A percentile compares a stretch with the other conserved stretches of the same genome.
Conservation (phyloP, 1,140 invertebrate species). For the Eriocheir sinensis region DNA sequence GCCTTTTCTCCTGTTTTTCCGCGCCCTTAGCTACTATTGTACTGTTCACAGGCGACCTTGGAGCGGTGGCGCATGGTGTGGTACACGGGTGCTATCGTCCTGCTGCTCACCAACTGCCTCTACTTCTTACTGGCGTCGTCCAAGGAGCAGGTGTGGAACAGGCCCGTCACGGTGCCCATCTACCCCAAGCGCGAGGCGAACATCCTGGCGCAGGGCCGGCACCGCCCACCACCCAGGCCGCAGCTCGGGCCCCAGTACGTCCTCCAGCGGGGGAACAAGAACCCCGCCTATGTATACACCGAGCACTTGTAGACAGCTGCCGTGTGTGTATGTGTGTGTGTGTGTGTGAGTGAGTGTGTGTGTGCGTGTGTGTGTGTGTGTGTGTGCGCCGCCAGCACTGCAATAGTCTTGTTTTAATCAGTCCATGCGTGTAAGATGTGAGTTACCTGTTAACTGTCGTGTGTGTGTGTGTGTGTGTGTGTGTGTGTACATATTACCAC, state of each 20-base stretch:
- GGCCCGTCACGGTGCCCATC: conserved; percentile 69
- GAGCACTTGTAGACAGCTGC: conserved; percentile 62
- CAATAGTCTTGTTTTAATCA: background rate
- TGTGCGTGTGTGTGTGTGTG: no score
- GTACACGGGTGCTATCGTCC: conserved; percentile 77
- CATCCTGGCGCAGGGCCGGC: conserved; percentile 53
- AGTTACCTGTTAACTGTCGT: no score
- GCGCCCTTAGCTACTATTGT: background rate
- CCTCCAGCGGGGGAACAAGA: conserved; percentile 57
- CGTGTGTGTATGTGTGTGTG: background rate
- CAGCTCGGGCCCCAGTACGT: background rate
- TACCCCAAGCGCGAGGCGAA: conserved; percentile 65
- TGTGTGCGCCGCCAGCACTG: background rate
- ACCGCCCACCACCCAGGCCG: conserved; percentile 11
- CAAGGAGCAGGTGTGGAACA: conserved; percentile 78
- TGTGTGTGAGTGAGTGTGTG: background rate
- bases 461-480: no score
- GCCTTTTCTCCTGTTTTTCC: background rate
- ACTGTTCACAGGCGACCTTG: conserved; percentile 71
- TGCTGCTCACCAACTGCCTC: conserved; percentile 77
- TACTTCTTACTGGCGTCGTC: conserved; percentile 77
- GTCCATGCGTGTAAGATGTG: background rate
- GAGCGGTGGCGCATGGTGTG: conserved; percentile 78
- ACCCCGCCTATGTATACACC: conserved; percentile 61
- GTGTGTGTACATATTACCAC: no score